Percentiles rank a stretch among this genome's conserved stretches.
Conservation (phyloP, 2,797 vertebrate genomes). For the Hippopotamyrus pictus region DNA sequence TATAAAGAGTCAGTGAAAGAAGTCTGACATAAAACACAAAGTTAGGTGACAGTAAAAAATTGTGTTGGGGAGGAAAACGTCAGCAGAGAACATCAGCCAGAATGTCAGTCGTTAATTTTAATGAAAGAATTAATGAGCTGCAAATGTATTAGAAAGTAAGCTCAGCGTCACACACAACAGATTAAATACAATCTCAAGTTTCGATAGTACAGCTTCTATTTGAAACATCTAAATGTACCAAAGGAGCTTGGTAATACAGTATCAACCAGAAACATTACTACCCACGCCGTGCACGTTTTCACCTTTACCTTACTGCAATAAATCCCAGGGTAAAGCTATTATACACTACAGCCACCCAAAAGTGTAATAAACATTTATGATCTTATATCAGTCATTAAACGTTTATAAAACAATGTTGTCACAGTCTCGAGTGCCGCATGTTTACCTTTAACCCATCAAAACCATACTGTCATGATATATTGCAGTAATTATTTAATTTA, state of each 20-base stretch:
- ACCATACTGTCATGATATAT: constrained; percentile 83
- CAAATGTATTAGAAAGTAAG: not conserved
- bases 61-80: not conserved
- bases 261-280: not conserved
- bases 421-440: not conserved
- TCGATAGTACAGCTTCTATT: not conserved
- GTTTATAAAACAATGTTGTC: not conserved
- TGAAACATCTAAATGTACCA: not conserved
- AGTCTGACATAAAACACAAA: not conserved
- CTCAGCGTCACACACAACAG: not conserved
- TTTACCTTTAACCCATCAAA: constrained; percentile 51
- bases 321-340: not conserved
- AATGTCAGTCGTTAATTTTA: not conserved
- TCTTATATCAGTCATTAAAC: not conserved
- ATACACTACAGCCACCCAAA: not conserved
- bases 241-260: not conserved
- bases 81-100: not conserved
- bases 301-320: not conserved
- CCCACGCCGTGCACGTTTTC: not conserved
- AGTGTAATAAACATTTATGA: not conserved
- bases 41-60: not conserved
- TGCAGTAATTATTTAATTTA: constrained; percentile 87
- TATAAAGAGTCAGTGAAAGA: not conserved
- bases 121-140: not conserved
- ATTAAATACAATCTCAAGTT: not conserved